Base-by-base conservation (phyloP, 2,888 invertebrate species). In the Hyposoter dolosus region DNA sequence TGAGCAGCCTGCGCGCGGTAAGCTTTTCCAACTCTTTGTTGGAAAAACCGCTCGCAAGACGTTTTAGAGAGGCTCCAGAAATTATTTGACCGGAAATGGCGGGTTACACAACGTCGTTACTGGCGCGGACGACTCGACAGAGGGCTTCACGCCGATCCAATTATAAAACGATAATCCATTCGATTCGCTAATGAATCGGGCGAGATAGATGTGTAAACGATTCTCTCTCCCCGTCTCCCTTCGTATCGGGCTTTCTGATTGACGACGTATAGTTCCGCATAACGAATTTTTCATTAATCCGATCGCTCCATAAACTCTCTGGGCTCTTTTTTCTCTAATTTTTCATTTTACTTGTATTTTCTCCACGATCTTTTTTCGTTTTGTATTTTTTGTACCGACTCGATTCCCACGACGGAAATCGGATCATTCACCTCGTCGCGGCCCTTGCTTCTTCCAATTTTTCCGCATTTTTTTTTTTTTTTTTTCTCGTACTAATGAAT, bases 91-190 rank as follows among this genome's bases (percentile, higher is more conserved):
- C 69, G 74, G 56, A 66, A 81, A 79, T 85, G 79, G 50, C 45
- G 50, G 45, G 69, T 85, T 86, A 71, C 82, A 76, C 84, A 87
- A 86, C 69, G 74, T 50, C 75, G 74, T 63, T 85, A 79, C 74
- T 60, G 72, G 74, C 56, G 53, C 60, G 65, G 19, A 77, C 63
- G 32, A 77, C 63, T 71, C 53, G 78, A 68, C 72, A 43, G 65
- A 80, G 72, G 76, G 47, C 68, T 86, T 87, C 68, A 19, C 69
- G 45, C 56, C 65, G 56, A 85, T 84, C 82, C 76, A 84, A 85
- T 86, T 87, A 84, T 84, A 84, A 86, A 83, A 82, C 72, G 63
- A 66, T 83, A 83, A 83, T 86, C 78, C 75, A 80, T 83, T 69
- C 60, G 72, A 84, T 84, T 23, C 75, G 45, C 45, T 69, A 82